Conservation (phyloP, 2,797 vertebrate genomes). For the Acrocephalus scirpaceus region DNA sequence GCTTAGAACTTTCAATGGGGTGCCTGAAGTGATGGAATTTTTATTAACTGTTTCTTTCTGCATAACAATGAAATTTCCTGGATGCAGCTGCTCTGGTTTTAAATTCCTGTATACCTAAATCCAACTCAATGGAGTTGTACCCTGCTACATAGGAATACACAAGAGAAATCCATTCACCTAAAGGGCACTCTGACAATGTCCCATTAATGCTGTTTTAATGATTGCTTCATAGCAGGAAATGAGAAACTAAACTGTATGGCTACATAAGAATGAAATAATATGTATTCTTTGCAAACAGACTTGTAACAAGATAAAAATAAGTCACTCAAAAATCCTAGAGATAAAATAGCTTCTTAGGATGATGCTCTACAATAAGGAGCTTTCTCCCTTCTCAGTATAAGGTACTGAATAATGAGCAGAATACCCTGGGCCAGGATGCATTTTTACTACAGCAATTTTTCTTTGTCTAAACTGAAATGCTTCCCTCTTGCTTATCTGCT, state of each 20-base stretch:
- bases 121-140: background rate
- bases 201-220: background rate
- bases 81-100: background rate
- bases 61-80: background rate
- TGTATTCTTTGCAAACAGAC: background rate
- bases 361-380: background rate
- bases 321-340: background rate
- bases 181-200: background rate
- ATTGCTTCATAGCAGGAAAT: background rate
- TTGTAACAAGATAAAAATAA: background rate
- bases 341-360: background rate
- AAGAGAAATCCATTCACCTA: background rate
- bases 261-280: background rate
- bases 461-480: background rate
- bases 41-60: background rate
- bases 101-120: background rate
- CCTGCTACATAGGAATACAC: background rate
- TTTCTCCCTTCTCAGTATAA: background rate
- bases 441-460: background rate
- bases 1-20: background rate
- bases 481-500: background rate
- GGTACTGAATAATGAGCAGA: background rate
- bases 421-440: background rate
- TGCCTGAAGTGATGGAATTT: background rate
- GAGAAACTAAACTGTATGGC: background rate